phyloP scores from a whole-genome alignment of 2,113 vertebrate species.

The Lagopus muta region DNA sequence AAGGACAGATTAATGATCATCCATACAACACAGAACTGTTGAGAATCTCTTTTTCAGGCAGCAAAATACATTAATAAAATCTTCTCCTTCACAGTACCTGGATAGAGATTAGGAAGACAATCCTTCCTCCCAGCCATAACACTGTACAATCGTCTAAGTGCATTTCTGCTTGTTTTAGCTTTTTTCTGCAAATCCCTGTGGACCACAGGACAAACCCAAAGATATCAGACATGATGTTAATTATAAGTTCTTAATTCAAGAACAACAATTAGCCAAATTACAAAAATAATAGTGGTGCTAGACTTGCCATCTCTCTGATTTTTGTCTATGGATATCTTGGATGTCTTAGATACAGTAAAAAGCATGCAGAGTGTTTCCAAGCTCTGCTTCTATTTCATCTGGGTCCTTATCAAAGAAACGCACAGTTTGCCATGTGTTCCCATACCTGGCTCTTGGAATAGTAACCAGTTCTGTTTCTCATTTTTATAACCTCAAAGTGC shows the following conservation, averaged over 20 bases:
- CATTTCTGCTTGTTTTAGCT: background rate
- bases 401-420: background rate
- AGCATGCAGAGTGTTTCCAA: background rate
- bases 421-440: background rate
- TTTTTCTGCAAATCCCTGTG: background rate
- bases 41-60: background rate
- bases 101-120: background rate
- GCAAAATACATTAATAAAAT: background rate
- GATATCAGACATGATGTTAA: background rate
- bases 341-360: background rate
- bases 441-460: background rate
- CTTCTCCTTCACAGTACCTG: background rate
- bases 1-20: background rate
- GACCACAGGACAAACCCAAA: background rate
- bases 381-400: background rate
- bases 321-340: background rate
- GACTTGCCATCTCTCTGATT: background rate
- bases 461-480: background rate
- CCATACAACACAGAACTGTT: background rate
- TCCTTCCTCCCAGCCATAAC: constrained; percentile 5
- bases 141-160: background rate
- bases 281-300: background rate
- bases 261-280: background rate
- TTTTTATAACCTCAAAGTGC: background rate
- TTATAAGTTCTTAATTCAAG: background rate